Evolutionary conservation across 1,140 invertebrate genomes (phyloP).

Genomic region (Conus betulinus): DNA sequence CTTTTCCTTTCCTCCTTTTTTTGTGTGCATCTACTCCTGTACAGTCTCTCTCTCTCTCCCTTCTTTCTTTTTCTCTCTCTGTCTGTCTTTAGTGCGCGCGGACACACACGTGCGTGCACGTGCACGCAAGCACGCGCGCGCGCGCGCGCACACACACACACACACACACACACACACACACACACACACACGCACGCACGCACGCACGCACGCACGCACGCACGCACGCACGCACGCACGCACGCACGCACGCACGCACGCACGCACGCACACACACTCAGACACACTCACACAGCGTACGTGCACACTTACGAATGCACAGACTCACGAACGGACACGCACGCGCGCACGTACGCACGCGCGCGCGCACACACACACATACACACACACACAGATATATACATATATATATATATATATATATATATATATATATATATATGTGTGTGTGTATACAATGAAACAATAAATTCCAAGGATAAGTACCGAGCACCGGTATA

Average conservation of each 20-base stretch:
- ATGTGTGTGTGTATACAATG: too few relatives aligned
- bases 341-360: neutral
- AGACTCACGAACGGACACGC: neutral
- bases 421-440: too few relatives aligned
- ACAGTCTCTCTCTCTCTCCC: too few relatives aligned
- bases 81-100: too few relatives aligned
- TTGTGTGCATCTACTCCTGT: too few relatives aligned
- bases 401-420: too few relatives aligned
- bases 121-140: neutral
- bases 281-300: neutral
- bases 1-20: too few relatives aligned
- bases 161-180: slow-evolving; percentile 10
- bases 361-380: neutral
- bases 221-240: neutral
- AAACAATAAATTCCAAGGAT: too few relatives aligned
- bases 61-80: too few relatives aligned
- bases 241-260: neutral
- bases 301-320: neutral
- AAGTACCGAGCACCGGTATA: too few relatives aligned
- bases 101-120: too few relatives aligned
- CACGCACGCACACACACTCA: neutral
- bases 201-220: neutral
- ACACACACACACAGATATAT: slow-evolving; percentile 10
- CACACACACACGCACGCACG: neutral
- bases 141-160: neutral